Conservation (phyloP, 2,797 vertebrate species). For the Pseudochromis fuscus region DNA sequence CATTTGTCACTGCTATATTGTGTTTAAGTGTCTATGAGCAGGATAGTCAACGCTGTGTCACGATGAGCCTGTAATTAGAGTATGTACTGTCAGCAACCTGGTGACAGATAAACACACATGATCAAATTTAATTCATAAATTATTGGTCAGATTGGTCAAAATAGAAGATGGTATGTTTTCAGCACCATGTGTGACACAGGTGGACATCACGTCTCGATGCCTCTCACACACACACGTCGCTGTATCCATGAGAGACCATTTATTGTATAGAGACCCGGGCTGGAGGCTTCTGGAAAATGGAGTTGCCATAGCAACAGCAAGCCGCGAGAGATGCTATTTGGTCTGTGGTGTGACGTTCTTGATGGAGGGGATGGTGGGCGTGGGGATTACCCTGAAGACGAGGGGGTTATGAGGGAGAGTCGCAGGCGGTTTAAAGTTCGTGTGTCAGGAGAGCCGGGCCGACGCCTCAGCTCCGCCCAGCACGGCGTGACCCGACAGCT, state of each 20-base stretch:
- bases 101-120: background rate
- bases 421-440: slow-evolving; percentile 58
- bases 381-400: slow-evolving; percentile 70
- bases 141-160: slow-evolving; percentile 3
- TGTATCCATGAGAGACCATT: slow-evolving; percentile 78
- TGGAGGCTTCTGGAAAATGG: slow-evolving; percentile 84
- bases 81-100: background rate
- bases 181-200: slow-evolving; percentile 23
- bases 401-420: slow-evolving; percentile 34
- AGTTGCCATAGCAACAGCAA: slow-evolving; percentile 88
- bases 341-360: slow-evolving; percentile 73
- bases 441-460: slow-evolving; percentile 17
- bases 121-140: background rate
- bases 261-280: slow-evolving; percentile 79
- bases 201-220: slow-evolving; percentile 53
- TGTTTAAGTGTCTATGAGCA: slow-evolving; percentile 41
- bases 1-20: slow-evolving; percentile 56
- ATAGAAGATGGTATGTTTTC: slow-evolving; percentile 1
- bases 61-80: slow-evolving; percentile 24
- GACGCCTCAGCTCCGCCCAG: slow-evolving; percentile 30
- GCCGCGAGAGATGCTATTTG: slow-evolving; percentile 79
- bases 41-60: slow-evolving; percentile 2
- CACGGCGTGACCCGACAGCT: slow-evolving; percentile 30
- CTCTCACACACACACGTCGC: slow-evolving; percentile 43
- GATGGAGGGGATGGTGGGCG: slow-evolving; percentile 59